phyloP scores from a whole-genome alignment of 2,888 invertebrate species.

The Crepidodera aurea region DNA sequence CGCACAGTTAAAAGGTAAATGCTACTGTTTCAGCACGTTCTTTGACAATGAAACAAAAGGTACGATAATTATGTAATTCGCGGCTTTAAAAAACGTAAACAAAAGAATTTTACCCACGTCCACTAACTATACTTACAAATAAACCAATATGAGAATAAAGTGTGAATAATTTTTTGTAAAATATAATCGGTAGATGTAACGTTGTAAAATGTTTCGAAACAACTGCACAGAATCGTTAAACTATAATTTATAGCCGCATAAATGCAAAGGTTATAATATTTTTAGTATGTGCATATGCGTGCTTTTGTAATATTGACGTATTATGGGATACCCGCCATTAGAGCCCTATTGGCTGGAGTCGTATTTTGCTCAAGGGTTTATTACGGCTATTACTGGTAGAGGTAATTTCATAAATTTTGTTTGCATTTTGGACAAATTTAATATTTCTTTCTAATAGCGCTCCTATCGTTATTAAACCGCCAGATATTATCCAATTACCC shows the following conservation, averaged over 20 bases:
- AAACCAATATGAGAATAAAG: constrained; percentile 46
- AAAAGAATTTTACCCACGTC: constrained; percentile 2
- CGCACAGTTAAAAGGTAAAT: neutral
- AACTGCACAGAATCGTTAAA: constrained; percentile 63
- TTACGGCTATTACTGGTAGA: constrained; percentile 30
- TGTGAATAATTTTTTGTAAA: constrained; percentile 56
- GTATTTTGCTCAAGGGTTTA: constrained; percentile 25
- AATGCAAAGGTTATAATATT: constrained; percentile 62
- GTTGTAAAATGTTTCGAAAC: constrained; percentile 59
- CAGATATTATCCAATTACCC: neutral
- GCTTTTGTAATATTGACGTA: constrained; percentile 52
- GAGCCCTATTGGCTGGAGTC: constrained; percentile 19
- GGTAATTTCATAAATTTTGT: constrained; percentile 44
- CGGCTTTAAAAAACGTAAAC: neutral
- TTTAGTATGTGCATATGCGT: constrained; percentile 59
- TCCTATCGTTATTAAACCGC: neutral
- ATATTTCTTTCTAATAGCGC: constrained; percentile 27
- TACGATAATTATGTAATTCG: neutral
- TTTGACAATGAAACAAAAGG: neutral
- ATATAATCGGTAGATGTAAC: constrained; percentile 47
- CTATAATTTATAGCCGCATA: constrained; percentile 61
- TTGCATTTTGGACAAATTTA: constrained; percentile 45
- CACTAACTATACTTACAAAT: constrained; percentile 45
- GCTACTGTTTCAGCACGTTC: constrained; percentile 4
- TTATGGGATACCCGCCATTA: constrained; percentile 45